These are phyloP conservation scores for Panopea generosa DNA, from an alignment of 2,888 invertebrate genomes.

Conservation along the genomic window DNA sequence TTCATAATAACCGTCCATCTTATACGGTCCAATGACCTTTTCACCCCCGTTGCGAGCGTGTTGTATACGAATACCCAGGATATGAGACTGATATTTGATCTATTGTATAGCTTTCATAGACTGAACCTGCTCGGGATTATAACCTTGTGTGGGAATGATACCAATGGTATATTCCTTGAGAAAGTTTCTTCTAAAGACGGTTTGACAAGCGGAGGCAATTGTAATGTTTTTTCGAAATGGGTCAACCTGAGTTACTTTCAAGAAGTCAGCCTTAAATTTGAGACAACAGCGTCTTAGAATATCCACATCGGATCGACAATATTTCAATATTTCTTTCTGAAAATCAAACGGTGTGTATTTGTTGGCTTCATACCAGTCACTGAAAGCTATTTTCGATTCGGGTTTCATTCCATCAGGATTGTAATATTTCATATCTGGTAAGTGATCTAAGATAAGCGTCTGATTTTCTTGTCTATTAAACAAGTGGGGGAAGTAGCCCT, in stretches of 20 bases:
- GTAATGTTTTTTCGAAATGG: constrained; percentile 41
- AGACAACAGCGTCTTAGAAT: constrained; percentile 32
- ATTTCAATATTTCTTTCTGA: constrained; percentile 33
- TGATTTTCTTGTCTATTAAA: constrained; percentile 30
- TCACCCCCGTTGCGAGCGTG: constrained; percentile 53
- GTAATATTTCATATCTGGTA: constrained; percentile 35
- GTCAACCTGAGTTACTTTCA: constrained; percentile 38
- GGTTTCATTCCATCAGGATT: constrained; percentile 46
- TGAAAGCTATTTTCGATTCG: constrained; percentile 25
- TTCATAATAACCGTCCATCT: constrained; percentile 50
- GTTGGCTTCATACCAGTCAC: constrained; percentile 42
- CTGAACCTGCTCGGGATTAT: constrained; percentile 50
- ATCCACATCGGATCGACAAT: constrained; percentile 43
- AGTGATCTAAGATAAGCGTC: constrained; percentile 15
- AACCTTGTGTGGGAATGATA: constrained; percentile 52
- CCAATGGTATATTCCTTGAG: constrained; percentile 28
- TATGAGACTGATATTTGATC: constrained; percentile 43
- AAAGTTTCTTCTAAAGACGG: constrained; percentile 40
- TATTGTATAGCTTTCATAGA: constrained; percentile 55
- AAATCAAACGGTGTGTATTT: constrained; percentile 37
- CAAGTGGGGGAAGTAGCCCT: constrained; percentile 9
- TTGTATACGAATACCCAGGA: constrained; percentile 15
- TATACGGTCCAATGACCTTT: constrained; percentile 43
- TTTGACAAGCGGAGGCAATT: constrained; percentile 44
- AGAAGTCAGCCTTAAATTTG: constrained; percentile 27